Conservation (phyloP, 2,888 invertebrate genomes). For the Euphydryas editha region DNA sequence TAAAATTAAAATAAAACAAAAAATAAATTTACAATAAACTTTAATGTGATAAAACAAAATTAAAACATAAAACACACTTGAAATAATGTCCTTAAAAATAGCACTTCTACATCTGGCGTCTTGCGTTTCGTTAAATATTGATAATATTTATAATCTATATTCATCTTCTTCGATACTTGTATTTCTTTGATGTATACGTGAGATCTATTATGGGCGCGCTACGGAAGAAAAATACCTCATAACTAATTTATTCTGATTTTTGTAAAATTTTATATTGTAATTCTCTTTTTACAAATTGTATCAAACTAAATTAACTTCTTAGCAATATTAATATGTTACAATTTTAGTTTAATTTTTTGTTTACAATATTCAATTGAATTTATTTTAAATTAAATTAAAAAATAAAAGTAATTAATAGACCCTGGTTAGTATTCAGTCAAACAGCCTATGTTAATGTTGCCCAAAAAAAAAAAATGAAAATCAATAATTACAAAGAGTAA, state of each 20-base stretch:
- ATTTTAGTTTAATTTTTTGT: background rate
- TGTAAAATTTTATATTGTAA: no score
- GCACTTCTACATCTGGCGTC: conserved; percentile 65
- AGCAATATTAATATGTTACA: background rate
- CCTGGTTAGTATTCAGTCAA: conserved; percentile 30
- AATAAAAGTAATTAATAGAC: conserved; percentile 3
- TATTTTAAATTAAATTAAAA: background rate
- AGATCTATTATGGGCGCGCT: conserved; percentile 80
- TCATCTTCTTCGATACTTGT: conserved; percentile 77
- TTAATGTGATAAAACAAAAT: conserved; percentile 73
- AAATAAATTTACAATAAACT: conserved; percentile 69
- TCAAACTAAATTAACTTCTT: background rate
- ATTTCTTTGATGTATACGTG: conserved; percentile 73
- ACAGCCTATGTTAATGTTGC: conserved; percentile 16
- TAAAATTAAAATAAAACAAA: conserved; percentile 66
- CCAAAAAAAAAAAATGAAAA: background rate
- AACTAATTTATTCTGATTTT: background rate
- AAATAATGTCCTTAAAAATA: conserved; percentile 57
- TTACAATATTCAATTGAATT: background rate
- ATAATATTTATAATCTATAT: conserved; percentile 42
- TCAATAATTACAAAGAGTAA: background rate
- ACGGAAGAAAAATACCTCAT: conserved; percentile 66
- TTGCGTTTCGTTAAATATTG: conserved; percentile 45
- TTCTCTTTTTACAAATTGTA: no score
- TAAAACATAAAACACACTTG: conserved; percentile 68